Evolutionary conservation across 2,888 invertebrate species (phyloP).

Genomic region (Isotomurus palustris): DNA sequence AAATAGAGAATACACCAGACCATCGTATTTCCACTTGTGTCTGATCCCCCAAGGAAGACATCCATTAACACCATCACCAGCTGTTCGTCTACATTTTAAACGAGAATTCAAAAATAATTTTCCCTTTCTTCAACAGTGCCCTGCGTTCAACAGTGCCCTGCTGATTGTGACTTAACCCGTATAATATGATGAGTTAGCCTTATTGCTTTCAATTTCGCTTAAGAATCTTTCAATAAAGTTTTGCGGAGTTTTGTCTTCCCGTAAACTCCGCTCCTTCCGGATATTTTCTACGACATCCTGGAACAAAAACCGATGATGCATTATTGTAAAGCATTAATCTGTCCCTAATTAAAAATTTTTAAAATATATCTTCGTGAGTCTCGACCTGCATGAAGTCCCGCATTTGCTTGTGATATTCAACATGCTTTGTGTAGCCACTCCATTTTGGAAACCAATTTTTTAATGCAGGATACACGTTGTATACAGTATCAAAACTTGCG

Average conservation of each 20-base stretch:
- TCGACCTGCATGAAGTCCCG: conserved; percentile 6
- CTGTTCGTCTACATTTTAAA: conserved; percentile 1
- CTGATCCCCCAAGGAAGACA: conserved; percentile 3
- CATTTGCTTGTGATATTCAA: conserved; percentile 1
- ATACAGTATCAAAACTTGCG: neutral
- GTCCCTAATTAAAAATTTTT: too few species aligned
- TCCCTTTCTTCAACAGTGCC: too few species aligned
- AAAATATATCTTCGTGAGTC: too few species aligned
- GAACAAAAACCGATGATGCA: too few species aligned
- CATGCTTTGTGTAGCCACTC: neutral
- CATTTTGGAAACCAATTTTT: neutral
- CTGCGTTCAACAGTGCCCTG: too few species aligned
- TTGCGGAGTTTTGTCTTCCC: neutral
- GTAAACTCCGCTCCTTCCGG: too few species aligned
- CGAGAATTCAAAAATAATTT: too few species aligned
- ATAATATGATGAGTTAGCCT: neutral
- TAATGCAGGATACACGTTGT: conserved; percentile 1
- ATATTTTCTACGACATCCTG: too few species aligned
- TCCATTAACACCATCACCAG: neutral
- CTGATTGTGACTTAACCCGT: too few species aligned
- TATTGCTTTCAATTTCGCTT: conserved; percentile 3
- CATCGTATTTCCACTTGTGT: conserved; percentile 4
- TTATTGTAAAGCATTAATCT: too few species aligned
- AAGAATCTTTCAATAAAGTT: conserved; percentile 10
- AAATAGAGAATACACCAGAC: neutral